Conservation (phyloP, 2,113 vertebrate species). For the Corythornis cristatus region DNA sequence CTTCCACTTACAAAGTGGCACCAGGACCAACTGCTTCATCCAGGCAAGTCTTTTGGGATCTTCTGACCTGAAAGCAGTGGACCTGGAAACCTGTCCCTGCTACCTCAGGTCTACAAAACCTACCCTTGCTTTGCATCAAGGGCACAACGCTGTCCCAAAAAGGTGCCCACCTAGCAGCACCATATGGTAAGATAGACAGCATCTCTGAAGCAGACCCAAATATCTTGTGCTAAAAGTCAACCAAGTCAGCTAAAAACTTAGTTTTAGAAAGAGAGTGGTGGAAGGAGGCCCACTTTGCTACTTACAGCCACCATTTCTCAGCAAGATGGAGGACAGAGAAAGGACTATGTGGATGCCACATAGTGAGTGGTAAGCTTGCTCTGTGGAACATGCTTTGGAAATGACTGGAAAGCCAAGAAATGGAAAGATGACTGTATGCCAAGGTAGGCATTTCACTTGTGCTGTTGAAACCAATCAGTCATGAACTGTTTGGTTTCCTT, state of each 20-base stretch:
- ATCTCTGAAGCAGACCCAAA: not conserved
- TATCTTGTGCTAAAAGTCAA: not conserved
- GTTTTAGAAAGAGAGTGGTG: not conserved
- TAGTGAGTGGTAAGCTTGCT: not conserved
- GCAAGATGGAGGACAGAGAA: not conserved
- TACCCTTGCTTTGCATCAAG: not conserved
- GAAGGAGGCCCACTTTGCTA: not conserved
- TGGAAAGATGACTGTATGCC: not conserved
- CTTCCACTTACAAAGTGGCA: not conserved
- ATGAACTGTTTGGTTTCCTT: not conserved
- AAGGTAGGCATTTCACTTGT: not conserved
- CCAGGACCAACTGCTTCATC: not conserved
- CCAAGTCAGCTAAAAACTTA: not conserved
- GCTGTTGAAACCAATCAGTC: not conserved
- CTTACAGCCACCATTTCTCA: not conserved
- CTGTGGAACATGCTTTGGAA: not conserved
- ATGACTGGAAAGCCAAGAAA: not conserved
- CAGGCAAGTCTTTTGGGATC: not conserved
- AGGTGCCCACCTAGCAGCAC: not conserved
- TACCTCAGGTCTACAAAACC: rapidly evolving
- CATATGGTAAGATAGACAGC: rapidly evolving
- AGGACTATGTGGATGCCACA: not conserved
- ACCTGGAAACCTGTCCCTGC: no score
- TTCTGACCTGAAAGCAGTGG: not conserved
- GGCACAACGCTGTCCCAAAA: not conserved